Percentiles rank a stretch among this genome's conserved stretches.
These are phyloP conservation scores for Augochlora pura DNA, from an alignment of 1,140 invertebrate species.

Conservation along the genomic window DNA sequence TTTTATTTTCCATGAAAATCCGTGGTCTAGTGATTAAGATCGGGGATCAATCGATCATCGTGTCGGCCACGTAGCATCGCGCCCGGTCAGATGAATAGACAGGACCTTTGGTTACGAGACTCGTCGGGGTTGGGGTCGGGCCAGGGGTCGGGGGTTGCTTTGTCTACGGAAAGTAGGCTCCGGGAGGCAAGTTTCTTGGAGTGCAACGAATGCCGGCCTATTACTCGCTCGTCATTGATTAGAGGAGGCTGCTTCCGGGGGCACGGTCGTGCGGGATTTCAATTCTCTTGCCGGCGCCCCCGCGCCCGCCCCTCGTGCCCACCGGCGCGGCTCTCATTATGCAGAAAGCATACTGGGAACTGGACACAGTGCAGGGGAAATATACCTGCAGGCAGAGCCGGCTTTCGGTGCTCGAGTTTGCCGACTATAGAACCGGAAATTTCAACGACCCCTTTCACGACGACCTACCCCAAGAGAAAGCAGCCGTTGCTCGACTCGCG, in stretches of 20 bases:
- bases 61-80: too few relatives aligned
- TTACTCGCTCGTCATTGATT: constrained; percentile 38
- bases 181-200: not conserved
- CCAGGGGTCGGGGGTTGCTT: too few relatives aligned
- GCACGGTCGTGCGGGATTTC: constrained; percentile 9
- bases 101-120: too few relatives aligned
- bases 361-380: constrained; percentile 36
- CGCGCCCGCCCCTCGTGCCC: too few relatives aligned
- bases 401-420: constrained; percentile 42
- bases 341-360: constrained; percentile 39
- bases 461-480: constrained; percentile 50
- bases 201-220: constrained; percentile 1
- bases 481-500: constrained; percentile 38
- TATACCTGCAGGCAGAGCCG: constrained; percentile 28
- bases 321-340: constrained; percentile 31
- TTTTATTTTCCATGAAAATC: too few relatives aligned
- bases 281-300: constrained; percentile 3
- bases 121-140: too few relatives aligned
- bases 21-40: too few relatives aligned
- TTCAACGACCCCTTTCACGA: constrained; percentile 48
- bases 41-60: too few relatives aligned
- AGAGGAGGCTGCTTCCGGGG: constrained; percentile 1
- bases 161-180: not conserved
- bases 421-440: constrained; percentile 47
- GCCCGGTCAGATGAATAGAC: too few relatives aligned